A percentile compares a stretch with the other conserved stretches of the same genome.
These are phyloP conservation scores for Zaprionus vittiger DNA, from an alignment of 1,140 invertebrate species.

Conservation along the genomic window DNA sequence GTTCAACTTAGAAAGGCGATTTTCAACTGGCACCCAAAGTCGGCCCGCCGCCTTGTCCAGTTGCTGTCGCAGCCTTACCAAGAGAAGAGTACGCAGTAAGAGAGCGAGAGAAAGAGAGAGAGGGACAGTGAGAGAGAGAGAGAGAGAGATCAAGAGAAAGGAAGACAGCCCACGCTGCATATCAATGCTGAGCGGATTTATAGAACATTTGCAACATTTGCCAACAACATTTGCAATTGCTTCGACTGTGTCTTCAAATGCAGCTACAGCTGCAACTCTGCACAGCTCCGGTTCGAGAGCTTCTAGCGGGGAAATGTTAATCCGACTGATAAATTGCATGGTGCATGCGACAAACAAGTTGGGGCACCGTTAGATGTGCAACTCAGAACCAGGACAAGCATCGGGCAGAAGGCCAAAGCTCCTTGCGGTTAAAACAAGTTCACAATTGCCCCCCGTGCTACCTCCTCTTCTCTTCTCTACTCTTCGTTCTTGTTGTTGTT, in stretches of 20 bases:
- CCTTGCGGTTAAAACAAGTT: constrained; percentile 41
- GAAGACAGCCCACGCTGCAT: constrained; percentile 1
- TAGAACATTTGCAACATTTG: constrained; percentile 38
- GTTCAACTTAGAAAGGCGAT: constrained; percentile 83
- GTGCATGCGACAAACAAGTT: constrained; percentile 48
- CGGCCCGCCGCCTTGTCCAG: constrained; percentile 28
- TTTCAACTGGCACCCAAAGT: constrained; percentile 63
- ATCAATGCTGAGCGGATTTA: constrained; percentile 11
- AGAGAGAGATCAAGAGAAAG: constrained; percentile 11
- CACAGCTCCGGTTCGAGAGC: not conserved
- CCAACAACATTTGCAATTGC: constrained; percentile 10
- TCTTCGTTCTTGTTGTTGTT: not conserved
- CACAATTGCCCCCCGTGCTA: not conserved
- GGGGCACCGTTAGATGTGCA: constrained; percentile 47
- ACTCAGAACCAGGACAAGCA: constrained; percentile 43
- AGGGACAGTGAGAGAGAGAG: not conserved
- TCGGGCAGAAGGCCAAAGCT: constrained; percentile 21
- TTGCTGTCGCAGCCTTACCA: constrained; percentile 21
- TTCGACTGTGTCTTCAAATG: not conserved
- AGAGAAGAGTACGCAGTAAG: not conserved
- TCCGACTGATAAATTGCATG: constrained; percentile 49
- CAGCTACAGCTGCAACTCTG: not conserved
- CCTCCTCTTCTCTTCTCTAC: not conserved
- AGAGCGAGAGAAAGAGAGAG: not conserved
- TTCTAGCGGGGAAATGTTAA: constrained; percentile 26